A percentile compares a stretch with the other conserved stretches of the same genome.
These are phyloP conservation scores for Acromyrmex echinatior DNA, from an alignment of 1,140 invertebrate genomes.

Conservation along the genomic window DNA sequence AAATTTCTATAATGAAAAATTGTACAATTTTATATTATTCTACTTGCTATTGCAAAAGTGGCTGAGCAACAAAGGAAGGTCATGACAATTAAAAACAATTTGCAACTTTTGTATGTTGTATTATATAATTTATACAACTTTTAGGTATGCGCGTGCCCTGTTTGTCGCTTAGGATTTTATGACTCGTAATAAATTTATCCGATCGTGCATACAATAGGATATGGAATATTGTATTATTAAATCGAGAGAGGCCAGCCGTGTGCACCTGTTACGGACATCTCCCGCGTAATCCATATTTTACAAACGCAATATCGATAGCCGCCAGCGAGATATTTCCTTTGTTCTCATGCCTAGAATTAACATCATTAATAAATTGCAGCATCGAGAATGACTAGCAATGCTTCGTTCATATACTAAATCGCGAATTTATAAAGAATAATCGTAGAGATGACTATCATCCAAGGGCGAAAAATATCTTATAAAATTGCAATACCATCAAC, in stretches of 20 bases:
- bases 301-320: slow-evolving; percentile 61
- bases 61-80: not conserved
- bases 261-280: slow-evolving; percentile 60
- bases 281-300: slow-evolving; percentile 60
- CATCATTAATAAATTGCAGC: slow-evolving; percentile 60
- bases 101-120: not conserved
- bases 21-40: not conserved
- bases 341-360: slow-evolving; percentile 56
- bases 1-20: not conserved
- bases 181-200: slow-evolving; percentile 58
- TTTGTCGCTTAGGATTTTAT: slow-evolving; percentile 50
- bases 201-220: slow-evolving; percentile 49
- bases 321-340: slow-evolving; percentile 58
- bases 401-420: not conserved
- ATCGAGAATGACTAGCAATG: slow-evolving; percentile 41
- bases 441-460: not conserved
- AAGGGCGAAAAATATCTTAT: slow-evolving; percentile 6
- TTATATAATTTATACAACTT: slow-evolving; percentile 31
- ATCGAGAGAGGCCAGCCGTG: slow-evolving; percentile 47
- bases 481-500: slow-evolving; percentile 31
- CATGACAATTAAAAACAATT: not conserved
- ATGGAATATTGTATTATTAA: slow-evolving; percentile 61
- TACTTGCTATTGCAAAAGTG: not conserved
- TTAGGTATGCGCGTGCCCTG: slow-evolving; percentile 5
- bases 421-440: slow-evolving; percentile 32